These are phyloP conservation scores for Phaethornis superciliosus DNA, from an alignment of 2,113 vertebrate species.

Conservation along the genomic window DNA sequence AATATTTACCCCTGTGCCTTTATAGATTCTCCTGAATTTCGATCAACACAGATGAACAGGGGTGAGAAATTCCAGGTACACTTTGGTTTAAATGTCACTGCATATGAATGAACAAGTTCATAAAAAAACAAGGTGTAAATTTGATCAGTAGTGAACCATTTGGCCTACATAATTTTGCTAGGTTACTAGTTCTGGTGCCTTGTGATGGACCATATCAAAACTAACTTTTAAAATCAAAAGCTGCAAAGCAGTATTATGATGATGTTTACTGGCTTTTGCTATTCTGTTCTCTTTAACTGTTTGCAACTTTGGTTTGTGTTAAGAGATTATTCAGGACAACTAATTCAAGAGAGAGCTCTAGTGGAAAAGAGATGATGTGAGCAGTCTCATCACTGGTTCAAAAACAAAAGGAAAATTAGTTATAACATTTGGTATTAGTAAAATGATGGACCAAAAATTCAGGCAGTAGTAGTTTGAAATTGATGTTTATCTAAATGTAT, in stretches of 20 bases:
- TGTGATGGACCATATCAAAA: neutral
- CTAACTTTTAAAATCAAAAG: neutral
- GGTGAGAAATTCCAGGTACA: constrained; percentile 97
- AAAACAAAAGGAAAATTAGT: neutral
- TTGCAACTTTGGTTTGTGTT: neutral
- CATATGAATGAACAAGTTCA: neutral
- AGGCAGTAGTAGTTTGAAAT: neutral
- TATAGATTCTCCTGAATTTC: constrained; percentile 98
- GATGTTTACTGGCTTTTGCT: neutral
- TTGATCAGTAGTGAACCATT: neutral
- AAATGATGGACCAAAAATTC: neutral
- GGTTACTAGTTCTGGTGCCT: neutral
- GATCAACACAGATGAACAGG: constrained; percentile 94
- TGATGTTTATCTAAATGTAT: neutral
- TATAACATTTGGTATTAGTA: neutral
- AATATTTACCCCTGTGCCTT: constrained; percentile 98
- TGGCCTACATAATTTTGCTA: neutral
- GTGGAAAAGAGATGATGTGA: neutral
- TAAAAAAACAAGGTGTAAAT: neutral
- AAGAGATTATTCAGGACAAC: neutral
- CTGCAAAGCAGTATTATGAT: neutral
- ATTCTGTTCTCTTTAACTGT: neutral
- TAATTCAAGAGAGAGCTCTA: neutral
- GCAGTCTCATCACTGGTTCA: neutral
- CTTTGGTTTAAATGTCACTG: neutral